These are phyloP conservation scores for Peromyscus aztecus DNA, from an alignment of 2,797 vertebrate genomes.

Conservation along the genomic window DNA sequence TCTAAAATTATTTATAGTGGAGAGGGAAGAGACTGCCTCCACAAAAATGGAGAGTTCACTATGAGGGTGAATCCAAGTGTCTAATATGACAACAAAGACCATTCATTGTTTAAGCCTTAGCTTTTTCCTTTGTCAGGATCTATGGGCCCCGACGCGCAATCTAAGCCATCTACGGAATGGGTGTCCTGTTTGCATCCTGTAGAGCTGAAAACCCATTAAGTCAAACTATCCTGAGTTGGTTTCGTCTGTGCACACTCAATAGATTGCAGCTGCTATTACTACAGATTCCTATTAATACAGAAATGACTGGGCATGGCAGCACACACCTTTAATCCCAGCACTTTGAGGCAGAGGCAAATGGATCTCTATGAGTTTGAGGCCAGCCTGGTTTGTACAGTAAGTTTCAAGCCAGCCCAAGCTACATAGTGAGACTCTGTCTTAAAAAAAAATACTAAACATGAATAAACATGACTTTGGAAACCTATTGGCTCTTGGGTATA, in stretches of 20 bases:
- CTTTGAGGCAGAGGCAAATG: background rate
- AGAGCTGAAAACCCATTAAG: background rate
- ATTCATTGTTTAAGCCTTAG: constrained; percentile 3
- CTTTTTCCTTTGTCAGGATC: background rate
- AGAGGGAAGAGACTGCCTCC: background rate
- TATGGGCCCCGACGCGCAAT: background rate
- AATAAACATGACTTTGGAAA: constrained; percentile 1
- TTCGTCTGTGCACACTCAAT: background rate
- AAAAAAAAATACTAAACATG: background rate
- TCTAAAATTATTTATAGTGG: constrained; percentile 41
- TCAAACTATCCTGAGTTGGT: background rate
- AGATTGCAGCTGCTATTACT: background rate
- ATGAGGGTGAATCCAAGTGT: background rate
- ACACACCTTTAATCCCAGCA: background rate
- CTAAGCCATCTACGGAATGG: background rate
- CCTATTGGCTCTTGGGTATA: background rate
- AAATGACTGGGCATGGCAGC: background rate
- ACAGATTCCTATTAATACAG: background rate
- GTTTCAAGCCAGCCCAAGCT: background rate
- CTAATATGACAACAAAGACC: background rate
- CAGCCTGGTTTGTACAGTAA: background rate
- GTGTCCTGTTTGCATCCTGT: background rate
- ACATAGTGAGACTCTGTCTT: background rate
- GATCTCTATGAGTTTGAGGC: background rate
- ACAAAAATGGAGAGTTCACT: background rate